A percentile compares a stretch with the other conserved stretches of the same genome.
phyloP scores from a whole-genome alignment of 2,888 invertebrate species.

The Neuroscelio doddi region DNA sequence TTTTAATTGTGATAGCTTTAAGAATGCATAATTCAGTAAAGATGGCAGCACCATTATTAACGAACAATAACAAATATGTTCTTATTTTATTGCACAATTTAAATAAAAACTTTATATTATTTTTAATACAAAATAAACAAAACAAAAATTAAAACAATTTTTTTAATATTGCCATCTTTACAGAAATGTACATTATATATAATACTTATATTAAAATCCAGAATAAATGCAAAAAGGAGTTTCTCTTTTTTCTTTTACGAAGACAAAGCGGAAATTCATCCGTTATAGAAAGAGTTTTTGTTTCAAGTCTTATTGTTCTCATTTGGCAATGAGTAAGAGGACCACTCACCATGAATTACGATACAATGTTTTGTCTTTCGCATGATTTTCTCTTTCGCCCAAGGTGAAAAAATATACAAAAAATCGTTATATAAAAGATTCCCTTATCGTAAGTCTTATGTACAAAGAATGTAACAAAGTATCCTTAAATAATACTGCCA shows the following conservation, averaged over 20 bases:
- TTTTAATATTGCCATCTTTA: not conserved
- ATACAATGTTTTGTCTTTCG: constrained; percentile 4
- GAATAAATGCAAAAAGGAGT: not conserved
- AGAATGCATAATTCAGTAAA: too few relatives aligned
- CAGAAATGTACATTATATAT: not conserved
- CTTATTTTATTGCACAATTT: too few relatives aligned
- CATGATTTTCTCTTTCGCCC: constrained; percentile 23
- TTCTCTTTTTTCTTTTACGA: constrained; percentile 11
- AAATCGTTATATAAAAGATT: constrained; percentile 53
- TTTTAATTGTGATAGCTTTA: too few relatives aligned
- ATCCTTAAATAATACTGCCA: constrained; percentile 57
- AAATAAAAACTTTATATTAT: too few relatives aligned
- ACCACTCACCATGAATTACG: constrained; percentile 27
- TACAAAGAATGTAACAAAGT: constrained; percentile 50
- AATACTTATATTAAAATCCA: not conserved
- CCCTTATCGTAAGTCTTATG: constrained; percentile 50
- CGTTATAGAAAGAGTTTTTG: constrained; percentile 6
- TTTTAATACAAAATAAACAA: too few relatives aligned
- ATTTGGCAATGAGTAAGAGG: constrained; percentile 46
- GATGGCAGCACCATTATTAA: too few relatives aligned
- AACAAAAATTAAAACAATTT: too few relatives aligned
- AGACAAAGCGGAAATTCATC: constrained; percentile 22
- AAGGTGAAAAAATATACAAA: constrained; percentile 54
- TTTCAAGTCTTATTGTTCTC: constrained; percentile 49
- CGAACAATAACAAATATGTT: too few relatives aligned